A percentile compares a stretch with the other conserved stretches of the same genome.
Conservation (phyloP, 1,140 invertebrate species). For the Charaxes varanes region DNA sequence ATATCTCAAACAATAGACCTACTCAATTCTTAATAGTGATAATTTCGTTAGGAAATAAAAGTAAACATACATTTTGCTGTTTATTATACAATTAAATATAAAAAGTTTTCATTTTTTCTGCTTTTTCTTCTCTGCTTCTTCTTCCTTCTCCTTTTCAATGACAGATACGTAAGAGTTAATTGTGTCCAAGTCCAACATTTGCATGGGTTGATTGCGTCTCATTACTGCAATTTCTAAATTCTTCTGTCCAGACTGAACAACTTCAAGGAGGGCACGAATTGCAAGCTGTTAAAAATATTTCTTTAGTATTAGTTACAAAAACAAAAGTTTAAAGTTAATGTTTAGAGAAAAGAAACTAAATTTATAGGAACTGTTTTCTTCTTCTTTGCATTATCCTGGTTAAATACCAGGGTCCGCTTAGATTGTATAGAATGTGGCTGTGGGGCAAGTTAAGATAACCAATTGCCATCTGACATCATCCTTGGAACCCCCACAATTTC, state of each 20-base stretch:
- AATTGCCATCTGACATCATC: no score
- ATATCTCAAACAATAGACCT: slow-evolving; percentile 66
- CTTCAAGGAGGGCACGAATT: slow-evolving; percentile 96
- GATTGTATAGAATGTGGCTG: no score
- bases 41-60: slow-evolving; percentile 8
- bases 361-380: no score
- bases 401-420: no score
- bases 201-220: slow-evolving; percentile 85
- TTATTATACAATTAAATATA: slow-evolving; percentile 44
- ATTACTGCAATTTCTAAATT: slow-evolving; percentile 99
- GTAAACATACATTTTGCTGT: slow-evolving; percentile 34
- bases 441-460: no score
- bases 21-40: slow-evolving; percentile 44
- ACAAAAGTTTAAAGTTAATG: no score
- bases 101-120: slow-evolving; percentile 85
- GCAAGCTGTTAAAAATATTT: slow-evolving; percentile 86
- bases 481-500: no score
- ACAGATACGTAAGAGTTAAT: slow-evolving; percentile 94
- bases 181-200: slow-evolving; percentile 92
- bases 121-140: slow-evolving; percentile 98
- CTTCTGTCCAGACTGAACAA: slow-evolving; percentile 98
- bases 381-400: no score
- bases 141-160: slow-evolving; percentile 98
- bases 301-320: no score
- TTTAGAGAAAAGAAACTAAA: no score